phyloP scores from a whole-genome alignment of 2,113 vertebrate genomes.

The Agapornis roseicollis region DNA sequence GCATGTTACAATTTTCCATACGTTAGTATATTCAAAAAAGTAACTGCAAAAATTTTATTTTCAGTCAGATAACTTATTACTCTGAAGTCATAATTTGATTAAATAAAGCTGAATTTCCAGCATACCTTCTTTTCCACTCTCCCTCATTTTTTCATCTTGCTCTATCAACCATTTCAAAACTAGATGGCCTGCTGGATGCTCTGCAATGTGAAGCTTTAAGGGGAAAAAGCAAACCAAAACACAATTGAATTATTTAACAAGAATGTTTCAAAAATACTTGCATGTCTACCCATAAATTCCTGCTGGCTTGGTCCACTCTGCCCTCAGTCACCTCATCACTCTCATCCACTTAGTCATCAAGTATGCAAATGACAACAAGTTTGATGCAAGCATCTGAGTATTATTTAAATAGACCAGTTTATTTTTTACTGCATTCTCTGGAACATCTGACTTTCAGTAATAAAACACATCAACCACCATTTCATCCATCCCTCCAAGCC shows the following conservation, averaged over 20 bases:
- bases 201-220: constrained; percentile 89
- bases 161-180: constrained; percentile 96
- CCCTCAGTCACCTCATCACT: neutral
- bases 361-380: neutral
- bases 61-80: neutral
- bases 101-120: neutral
- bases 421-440: neutral
- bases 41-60: neutral
- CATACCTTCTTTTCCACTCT: constrained; percentile 83
- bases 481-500: neutral
- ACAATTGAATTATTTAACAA: neutral
- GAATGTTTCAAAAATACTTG: neutral
- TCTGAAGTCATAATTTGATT: neutral
- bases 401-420: neutral
- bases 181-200: constrained; percentile 93
- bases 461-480: neutral
- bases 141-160: constrained; percentile 84
- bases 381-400: neutral
- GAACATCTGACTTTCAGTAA: neutral
- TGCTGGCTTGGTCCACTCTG: neutral
- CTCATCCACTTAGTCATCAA: neutral
- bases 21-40: neutral
- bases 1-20: neutral
- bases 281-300: neutral
- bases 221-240: neutral